Base-by-base conservation (phyloP, 2,888 invertebrate species). In the Troides aeacus region DNA sequence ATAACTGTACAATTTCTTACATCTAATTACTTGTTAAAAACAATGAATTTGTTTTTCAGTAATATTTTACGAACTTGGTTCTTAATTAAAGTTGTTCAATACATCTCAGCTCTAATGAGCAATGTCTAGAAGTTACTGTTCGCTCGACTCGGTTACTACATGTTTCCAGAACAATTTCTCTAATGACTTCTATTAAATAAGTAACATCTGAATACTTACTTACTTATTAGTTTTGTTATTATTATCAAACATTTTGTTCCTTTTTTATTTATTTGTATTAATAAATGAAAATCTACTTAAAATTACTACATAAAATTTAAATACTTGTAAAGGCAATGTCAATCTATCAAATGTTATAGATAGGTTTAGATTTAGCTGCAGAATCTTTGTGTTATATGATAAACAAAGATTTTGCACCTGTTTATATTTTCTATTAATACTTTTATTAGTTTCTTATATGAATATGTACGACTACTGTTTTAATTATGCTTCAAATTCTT, bases 51-150 rank as follows among this genome's bases (percentile, higher is more conserved):
- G 21, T 21, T 57, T 57, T 10, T n/a, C 21, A 21, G 57, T 18
- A 21, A 50, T 21, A 2, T 10, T 30, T 57, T 18, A 6, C 57
- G n/a, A 61, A 61, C 42, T 61, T 42, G 18, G 42, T 8, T 61
- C 61, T 61, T 61, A 42, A 39, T 61, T 61, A 60, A 62, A 46
- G 21, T 46, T 36, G 12, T 21, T 62, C 17, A 21, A 23, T 39
- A 30, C 17, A 46, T 42, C 62, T 62, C 39, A 23, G 39, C 23
- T 62, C 46, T 46, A 62, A 62, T 62, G 42, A 62, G 46, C 42
- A 62, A 62, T 62, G 18, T 62, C 50, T 24, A 18, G n/a, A 23
- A 24, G 21, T 62, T 50, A 24, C 50, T 15, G 46, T 18, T 62
- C 62, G 23, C 42, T 50, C 24, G 23, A 50, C 24, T 62, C 50